Evolutionary conservation across 2,797 vertebrate species (phyloP).

Genomic region (Rhodeus uyekii): DNA sequence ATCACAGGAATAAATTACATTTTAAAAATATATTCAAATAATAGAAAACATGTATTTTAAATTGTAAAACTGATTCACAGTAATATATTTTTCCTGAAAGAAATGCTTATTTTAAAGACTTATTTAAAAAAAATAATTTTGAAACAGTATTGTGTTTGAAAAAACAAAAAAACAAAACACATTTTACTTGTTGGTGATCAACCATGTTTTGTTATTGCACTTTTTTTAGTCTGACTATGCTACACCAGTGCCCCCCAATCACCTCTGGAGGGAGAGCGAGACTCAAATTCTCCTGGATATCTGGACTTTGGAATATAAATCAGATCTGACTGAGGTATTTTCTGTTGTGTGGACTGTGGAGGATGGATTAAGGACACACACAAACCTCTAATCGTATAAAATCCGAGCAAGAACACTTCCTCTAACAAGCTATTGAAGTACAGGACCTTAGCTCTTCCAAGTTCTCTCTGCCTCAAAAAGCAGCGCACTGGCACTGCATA

Average conservation of each 20-base stretch:
- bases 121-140: not conserved
- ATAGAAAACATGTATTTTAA: not conserved
- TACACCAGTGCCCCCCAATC: not conserved
- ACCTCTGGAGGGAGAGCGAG: not conserved
- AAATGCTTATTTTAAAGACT: not conserved
- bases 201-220: not conserved
- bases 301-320: not conserved
- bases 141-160: not conserved
- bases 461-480: not conserved
- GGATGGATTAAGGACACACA: not conserved
- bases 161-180: too few relatives aligned
- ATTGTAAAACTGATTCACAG: not conserved
- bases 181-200: not conserved
- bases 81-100: not conserved
- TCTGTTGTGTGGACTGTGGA: not conserved
- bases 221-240: not conserved
- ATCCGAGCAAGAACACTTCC: not conserved
- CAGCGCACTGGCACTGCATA: not conserved
- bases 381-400: not conserved
- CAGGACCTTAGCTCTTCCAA: not conserved
- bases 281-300: constrained; percentile 9
- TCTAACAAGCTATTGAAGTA: not conserved
- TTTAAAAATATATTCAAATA: not conserved
- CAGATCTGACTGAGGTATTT: constrained; percentile 6
- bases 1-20: not conserved